A percentile compares a stretch with the other conserved stretches of the same genome.
These are phyloP conservation scores for Tachina lurida DNA, from an alignment of 2,888 invertebrate genomes.

Conservation along the genomic window DNA sequence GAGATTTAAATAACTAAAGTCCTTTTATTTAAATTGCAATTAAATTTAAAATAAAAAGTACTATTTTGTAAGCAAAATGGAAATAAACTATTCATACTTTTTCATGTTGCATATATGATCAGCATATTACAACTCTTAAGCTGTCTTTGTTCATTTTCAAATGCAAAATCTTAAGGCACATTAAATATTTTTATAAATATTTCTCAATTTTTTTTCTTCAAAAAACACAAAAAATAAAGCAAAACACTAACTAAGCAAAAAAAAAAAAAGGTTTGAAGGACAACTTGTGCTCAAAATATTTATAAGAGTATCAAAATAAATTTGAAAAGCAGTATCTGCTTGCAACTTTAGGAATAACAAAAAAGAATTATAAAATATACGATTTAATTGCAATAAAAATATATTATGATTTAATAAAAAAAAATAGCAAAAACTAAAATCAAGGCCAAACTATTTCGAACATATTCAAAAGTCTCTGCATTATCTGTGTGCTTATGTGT, in stretches of 20 bases:
- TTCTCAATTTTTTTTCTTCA: background rate
- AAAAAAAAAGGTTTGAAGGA: background rate
- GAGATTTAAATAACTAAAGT: too few species aligned
- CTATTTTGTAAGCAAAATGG: too few species aligned
- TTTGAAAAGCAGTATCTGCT: background rate
- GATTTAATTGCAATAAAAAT: background rate
- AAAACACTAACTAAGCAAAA: background rate
- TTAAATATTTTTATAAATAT: too few species aligned
- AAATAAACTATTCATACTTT: too few species aligned
- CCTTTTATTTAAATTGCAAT: too few species aligned
- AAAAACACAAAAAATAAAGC: background rate
- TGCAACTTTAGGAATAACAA: background rate
- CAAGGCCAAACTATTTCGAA: background rate
- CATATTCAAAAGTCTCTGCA: constrained; percentile 10
- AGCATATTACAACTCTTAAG: too few species aligned
- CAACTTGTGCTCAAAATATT: background rate
- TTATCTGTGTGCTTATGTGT: background rate
- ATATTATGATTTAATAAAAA: background rate
- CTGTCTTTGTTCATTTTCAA: too few species aligned
- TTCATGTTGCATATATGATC: too few species aligned
- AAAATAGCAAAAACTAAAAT: background rate
- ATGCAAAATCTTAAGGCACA: too few species aligned
- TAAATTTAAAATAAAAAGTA: too few species aligned
- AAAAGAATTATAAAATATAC: background rate
- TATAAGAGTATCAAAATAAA: background rate